Percentiles rank a stretch among this genome's conserved stretches.
Evolutionary conservation across 2,797 vertebrate species (phyloP).

Genomic region (Chromobotia macracanthus): DNA sequence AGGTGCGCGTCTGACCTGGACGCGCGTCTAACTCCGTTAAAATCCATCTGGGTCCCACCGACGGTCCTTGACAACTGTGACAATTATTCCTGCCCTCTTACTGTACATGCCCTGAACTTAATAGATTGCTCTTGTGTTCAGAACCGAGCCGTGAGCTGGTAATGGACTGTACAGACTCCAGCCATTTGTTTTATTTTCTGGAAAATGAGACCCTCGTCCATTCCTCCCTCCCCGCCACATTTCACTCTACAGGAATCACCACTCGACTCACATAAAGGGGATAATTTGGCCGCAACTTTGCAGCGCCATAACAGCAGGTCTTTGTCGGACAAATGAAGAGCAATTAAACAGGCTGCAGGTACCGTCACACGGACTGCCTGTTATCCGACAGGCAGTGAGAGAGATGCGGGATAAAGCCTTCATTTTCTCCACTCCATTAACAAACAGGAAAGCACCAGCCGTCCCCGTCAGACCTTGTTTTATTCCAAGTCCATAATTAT

Average conservation of each 20-base stretch:
- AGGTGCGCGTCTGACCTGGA: neutral
- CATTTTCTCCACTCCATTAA: slow-evolving; percentile 64
- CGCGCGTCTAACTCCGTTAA: slow-evolving; percentile 39
- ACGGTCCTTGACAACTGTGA: slow-evolving; percentile 53
- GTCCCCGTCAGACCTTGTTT: slow-evolving; percentile 50
- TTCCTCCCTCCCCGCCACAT: slow-evolving; percentile 25
- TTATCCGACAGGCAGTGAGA: slow-evolving; percentile 57
- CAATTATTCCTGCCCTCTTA: slow-evolving; percentile 57
- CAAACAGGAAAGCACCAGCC: slow-evolving; percentile 52
- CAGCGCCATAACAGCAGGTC: slow-evolving; percentile 68
- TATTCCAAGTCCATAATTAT: slow-evolving; percentile 63
- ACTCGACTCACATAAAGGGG: slow-evolving; percentile 69
- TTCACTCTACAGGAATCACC: slow-evolving; percentile 63
- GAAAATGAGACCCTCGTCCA: slow-evolving; percentile 63
- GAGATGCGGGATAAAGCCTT: slow-evolving; percentile 60
- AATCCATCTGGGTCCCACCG: slow-evolving; percentile 31
- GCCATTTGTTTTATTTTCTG: slow-evolving; percentile 65
- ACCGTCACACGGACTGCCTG: slow-evolving; percentile 63
- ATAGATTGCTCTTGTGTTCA: slow-evolving; percentile 51
- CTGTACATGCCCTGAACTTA: slow-evolving; percentile 50
- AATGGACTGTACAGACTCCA: slow-evolving; percentile 51
- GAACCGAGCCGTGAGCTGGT: slow-evolving; percentile 61
- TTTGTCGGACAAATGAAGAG: slow-evolving; percentile 72
- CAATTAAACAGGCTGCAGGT: slow-evolving; percentile 72
- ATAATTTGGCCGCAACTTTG: slow-evolving; percentile 72